These are phyloP conservation scores for Anas acuta DNA, from an alignment of 2,797 vertebrate genomes.

Conservation along the genomic window DNA sequence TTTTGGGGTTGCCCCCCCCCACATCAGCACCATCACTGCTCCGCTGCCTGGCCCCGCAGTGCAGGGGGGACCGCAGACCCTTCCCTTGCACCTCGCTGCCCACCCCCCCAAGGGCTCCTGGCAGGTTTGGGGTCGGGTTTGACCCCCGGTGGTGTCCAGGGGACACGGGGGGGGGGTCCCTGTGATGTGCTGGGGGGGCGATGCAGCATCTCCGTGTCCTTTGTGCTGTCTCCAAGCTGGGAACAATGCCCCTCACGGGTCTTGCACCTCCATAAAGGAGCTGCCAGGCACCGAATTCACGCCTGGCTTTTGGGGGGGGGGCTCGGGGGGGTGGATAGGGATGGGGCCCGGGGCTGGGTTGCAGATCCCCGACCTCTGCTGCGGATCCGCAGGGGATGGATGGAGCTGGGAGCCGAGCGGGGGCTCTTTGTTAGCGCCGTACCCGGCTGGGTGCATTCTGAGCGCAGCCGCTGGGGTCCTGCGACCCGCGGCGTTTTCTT, in stretches of 20 bases:
- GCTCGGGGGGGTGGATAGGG: too few relatives aligned
- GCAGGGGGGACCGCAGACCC: not conserved
- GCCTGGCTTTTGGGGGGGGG: not conserved
- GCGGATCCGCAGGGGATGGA: not conserved
- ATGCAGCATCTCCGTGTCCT: conserved; percentile 42
- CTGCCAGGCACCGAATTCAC: not conserved
- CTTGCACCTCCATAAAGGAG: not conserved
- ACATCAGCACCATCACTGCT: not conserved
- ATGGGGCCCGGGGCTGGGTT: not conserved
- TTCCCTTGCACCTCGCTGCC: not conserved
- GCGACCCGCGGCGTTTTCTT: not conserved
- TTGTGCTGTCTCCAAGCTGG: conserved; percentile 28
- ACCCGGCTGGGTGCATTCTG: not conserved
- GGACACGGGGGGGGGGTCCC: too few relatives aligned
- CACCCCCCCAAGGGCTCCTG: not conserved
- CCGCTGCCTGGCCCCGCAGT: too few relatives aligned
- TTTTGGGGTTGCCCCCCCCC: not conserved
- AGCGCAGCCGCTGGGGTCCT: not conserved
- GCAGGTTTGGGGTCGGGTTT: not conserved
- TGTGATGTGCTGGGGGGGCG: not conserved
- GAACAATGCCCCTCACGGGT: not conserved
- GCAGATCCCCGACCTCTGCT: not conserved
- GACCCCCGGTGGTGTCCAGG: not conserved
- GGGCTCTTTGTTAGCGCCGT: conserved; percentile 6
- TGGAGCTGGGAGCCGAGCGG: not conserved